Conservation (phyloP, 53 echinoderm and acorn worm genomes). For the Holothuria scabra region DNA sequence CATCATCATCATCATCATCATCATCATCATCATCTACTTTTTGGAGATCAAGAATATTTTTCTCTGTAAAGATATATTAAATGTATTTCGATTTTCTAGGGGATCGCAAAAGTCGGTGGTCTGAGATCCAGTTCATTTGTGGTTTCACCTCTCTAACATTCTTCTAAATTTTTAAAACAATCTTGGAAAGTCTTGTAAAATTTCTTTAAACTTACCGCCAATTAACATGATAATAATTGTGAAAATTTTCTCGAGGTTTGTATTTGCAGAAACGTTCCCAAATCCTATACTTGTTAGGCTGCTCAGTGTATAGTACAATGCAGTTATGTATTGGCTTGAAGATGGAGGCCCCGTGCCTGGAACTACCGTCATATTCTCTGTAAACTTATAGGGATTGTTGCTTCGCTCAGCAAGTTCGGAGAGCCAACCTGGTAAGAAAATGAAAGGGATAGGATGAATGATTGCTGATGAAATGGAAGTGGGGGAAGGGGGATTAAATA, state of each 20-base stretch:
- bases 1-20: too few relatives aligned
- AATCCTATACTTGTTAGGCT: constrained; percentile 97
- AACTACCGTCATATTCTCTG: background rate
- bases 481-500: too few relatives aligned
- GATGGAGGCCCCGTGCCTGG: constrained; percentile 54
- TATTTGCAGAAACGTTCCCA: constrained; percentile 97
- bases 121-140: too few relatives aligned
- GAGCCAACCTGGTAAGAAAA: constrained; percentile 68
- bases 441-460: too few relatives aligned
- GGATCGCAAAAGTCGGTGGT: too few relatives aligned
- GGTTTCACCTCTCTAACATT: too few relatives aligned
- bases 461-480: too few relatives aligned
- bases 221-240: constrained; percentile 95
- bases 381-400: constrained; percentile 26
- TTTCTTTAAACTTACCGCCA: constrained; percentile 63
- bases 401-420: constrained; percentile 64
- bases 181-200: background rate
- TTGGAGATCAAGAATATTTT: too few relatives aligned
- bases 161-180: too few relatives aligned
- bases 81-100: too few relatives aligned
- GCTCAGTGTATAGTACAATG: constrained; percentile 90
- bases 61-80: too few relatives aligned
- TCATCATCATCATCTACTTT: too few relatives aligned
- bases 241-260: constrained; percentile 92
- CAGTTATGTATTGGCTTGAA: constrained; percentile 81